phyloP scores from a whole-genome alignment of 2,797 vertebrate species.

The Chaetodon trifasciatus region DNA sequence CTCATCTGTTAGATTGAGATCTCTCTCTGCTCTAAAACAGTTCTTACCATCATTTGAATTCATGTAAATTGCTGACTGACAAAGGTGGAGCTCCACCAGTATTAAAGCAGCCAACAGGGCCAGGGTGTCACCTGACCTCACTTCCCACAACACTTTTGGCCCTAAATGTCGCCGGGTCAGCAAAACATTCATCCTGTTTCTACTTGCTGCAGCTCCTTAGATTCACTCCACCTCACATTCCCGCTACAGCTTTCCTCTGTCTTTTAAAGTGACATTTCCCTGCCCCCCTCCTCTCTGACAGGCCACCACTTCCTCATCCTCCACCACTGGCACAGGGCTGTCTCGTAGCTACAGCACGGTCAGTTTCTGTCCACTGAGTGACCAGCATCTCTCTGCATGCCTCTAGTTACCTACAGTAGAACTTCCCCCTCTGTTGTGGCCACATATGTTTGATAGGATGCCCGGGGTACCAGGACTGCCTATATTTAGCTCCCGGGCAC shows the following conservation, averaged over 20 bases:
- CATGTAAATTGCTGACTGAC: slow-evolving; percentile 36
- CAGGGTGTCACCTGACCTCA: slow-evolving; percentile 67
- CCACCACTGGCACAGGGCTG: slow-evolving; percentile 84
- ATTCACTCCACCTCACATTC: slow-evolving; percentile 43
- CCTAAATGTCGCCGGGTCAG: slow-evolving; percentile 40
- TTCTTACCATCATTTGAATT: slow-evolving; percentile 42
- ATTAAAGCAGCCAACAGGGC: slow-evolving; percentile 71
- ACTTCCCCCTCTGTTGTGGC: slow-evolving; percentile 28
- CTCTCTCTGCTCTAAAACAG: background rate
- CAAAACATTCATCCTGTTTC: slow-evolving; percentile 63
- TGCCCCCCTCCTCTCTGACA: slow-evolving; percentile 75
- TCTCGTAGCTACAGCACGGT: slow-evolving; percentile 93
- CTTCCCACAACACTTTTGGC: slow-evolving; percentile 26
- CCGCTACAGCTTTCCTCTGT: slow-evolving; percentile 43
- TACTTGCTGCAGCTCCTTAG: slow-evolving; percentile 30
- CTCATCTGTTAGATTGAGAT: background rate
- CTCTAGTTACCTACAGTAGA: slow-evolving; percentile 47
- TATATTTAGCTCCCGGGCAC: slow-evolving; percentile 71
- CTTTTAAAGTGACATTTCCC: slow-evolving; percentile 57
- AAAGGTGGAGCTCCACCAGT: background rate
- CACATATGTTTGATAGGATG: slow-evolving; percentile 55
- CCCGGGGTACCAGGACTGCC: slow-evolving; percentile 25
- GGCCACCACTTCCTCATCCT: slow-evolving; percentile 84
- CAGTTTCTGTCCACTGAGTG: slow-evolving; percentile 78
- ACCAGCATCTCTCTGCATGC: slow-evolving; percentile 48